Conservation (phyloP, 64 coral and sea anemone genomes). For the Stichodactyla mertensii region DNA sequence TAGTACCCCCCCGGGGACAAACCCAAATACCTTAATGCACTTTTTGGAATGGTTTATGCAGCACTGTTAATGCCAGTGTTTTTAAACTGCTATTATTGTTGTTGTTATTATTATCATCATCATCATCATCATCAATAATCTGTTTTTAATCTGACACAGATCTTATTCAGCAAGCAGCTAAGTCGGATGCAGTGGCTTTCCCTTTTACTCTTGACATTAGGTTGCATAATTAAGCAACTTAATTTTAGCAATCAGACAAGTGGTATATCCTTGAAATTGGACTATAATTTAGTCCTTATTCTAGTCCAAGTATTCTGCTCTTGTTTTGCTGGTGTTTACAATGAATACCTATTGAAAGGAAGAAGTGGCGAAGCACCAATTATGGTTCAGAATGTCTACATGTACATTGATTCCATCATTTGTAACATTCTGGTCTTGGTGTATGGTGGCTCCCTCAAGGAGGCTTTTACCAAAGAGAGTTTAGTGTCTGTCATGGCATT, state of each 20-base stretch:
- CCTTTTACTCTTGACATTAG: constrained; percentile 71
- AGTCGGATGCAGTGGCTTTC: constrained; percentile 79
- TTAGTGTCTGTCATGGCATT: constrained; percentile 44
- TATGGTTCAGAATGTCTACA: constrained; percentile 92
- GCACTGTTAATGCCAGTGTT: too few relatives aligned
- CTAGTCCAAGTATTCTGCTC: constrained; percentile 98
- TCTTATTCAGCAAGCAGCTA: constrained; percentile 81
- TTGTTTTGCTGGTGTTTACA: constrained; percentile 97
- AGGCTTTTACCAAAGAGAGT: constrained; percentile 68
- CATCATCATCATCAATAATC: too few relatives aligned
- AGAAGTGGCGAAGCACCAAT: constrained; percentile 82
- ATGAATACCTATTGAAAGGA: constrained; percentile 95
- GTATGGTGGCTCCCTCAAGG: constrained; percentile 54
- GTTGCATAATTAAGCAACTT: constrained; percentile 93
- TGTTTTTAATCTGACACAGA: constrained; percentile 35
- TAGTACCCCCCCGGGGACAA: too few relatives aligned
- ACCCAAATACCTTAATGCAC: too few relatives aligned
- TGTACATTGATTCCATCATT: constrained; percentile 88
- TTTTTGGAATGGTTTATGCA: too few relatives aligned
- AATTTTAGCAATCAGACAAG: constrained; percentile 28
- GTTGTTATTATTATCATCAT: too few relatives aligned
- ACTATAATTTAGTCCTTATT: constrained; percentile 75
- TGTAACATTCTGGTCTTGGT: constrained; percentile 71
- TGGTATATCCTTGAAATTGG: constrained; percentile 57
- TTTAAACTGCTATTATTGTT: too few relatives aligned